A percentile compares a stretch with the other conserved stretches of the same genome.
These are phyloP conservation scores for Junonia oenone DNA, from an alignment of 2,888 invertebrate genomes.

Conservation along the genomic window DNA sequence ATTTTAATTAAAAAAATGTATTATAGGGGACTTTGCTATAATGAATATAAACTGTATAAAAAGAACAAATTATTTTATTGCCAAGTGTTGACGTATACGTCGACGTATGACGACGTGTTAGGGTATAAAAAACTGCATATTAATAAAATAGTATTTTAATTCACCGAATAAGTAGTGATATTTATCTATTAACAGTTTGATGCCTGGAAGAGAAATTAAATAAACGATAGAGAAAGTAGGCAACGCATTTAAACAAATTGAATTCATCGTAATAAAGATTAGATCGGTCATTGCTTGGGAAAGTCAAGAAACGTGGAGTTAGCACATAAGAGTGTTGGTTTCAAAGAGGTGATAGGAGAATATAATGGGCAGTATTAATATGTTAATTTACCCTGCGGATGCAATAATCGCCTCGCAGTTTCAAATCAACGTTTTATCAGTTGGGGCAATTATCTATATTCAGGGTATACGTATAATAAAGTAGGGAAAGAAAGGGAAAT, in stretches of 20 bases:
- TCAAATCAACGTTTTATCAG: constrained; percentile 17
- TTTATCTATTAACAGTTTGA: background rate
- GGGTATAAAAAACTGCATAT: background rate
- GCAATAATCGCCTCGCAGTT: constrained; percentile 17
- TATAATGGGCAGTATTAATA: constrained; percentile 21
- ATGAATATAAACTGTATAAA: no score
- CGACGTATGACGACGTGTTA: no score
- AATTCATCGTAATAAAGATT: constrained; percentile 4
- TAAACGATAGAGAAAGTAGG: constrained; percentile 1
- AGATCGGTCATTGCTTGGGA: constrained; percentile 8
- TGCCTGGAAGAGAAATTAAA: constrained; percentile 1
- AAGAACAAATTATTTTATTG: no score
- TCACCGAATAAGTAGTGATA: background rate
- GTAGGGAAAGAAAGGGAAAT: no score
- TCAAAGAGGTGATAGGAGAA: constrained; percentile 16
- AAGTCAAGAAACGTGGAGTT: constrained; percentile 17
- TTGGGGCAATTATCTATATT: constrained; percentile 22
- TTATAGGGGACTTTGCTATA: no score
- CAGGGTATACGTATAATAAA: no score
- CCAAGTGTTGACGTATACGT: no score
- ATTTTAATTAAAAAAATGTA: no score
- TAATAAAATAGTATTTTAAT: background rate
- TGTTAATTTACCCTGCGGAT: constrained; percentile 18
- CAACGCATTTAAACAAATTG: constrained; percentile 3
- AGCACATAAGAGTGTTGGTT: constrained; percentile 19